Evolutionary conservation across 2,888 invertebrate genomes (phyloP), one percentile per base, ranked within the genome.

Genomic region (Brachypalpus laphriformis): DNA sequence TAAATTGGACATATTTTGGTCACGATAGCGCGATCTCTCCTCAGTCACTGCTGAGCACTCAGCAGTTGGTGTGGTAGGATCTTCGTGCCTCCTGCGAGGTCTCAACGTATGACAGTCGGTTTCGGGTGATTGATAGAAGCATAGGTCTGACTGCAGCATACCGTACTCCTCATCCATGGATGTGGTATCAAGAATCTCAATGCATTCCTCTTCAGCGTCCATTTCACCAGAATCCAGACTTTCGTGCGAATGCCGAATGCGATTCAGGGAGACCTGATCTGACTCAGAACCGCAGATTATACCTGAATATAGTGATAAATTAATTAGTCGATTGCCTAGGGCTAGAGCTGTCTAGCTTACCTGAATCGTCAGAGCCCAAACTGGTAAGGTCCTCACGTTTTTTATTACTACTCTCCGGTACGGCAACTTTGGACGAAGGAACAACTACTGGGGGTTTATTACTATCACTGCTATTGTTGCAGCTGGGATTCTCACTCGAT

Each of bases 181-280:
- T 8, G 90, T 91, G 1, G 92, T 91, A 40, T 92, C 92, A 56
- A 92, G 88, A 68, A 92, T 90, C 83, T 92, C 92, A 54, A 91
- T 91, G 75, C 94, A 94, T 88, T 93, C 93, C 89, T 94, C 94
- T 88, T 94, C 94, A 77, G 93, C 93, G 89, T 95, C 93, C 89
- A 92, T 91, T 89, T 93, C 91, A 31, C 95, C 94, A 7, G 95
- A 95, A 90, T 96, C 96, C 65, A 96, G 93, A 88, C 96, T 96
- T 90, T 96, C 96, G 88, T 95, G 93, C 87, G 96, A 96, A 89
- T 95, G 94, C 14, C 92, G 90, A 31, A 92, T 92, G 76, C 92
- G 92, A 88, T 90, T 92, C 75, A 92, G 83, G 18, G 92, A 92
- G 25, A 91, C 89, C 88, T 92, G 92, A 87, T 92, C 92, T 14